phyloP scores from a whole-genome alignment of 2,797 vertebrate species.

The Phataginus tricuspis region DNA sequence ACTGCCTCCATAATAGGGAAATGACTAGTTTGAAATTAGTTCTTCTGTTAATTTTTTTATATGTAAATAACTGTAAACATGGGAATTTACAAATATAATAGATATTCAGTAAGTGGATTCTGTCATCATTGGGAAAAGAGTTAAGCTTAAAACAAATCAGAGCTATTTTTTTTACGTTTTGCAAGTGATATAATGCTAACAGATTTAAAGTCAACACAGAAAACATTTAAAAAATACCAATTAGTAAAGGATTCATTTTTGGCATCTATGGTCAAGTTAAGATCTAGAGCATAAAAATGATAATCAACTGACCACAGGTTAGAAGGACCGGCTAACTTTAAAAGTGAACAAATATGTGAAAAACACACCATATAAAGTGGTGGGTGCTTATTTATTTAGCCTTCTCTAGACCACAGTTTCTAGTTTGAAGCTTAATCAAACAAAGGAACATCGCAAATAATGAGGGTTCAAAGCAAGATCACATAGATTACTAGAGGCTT shows the following conservation, averaged over 20 bases:
- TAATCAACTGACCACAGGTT: neutral
- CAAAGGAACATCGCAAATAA: neutral
- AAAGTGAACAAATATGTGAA: neutral
- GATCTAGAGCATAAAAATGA: neutral
- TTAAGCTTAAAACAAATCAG: neutral
- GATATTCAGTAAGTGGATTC: neutral
- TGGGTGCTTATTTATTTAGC: neutral
- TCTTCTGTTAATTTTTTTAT: constrained; percentile 22
- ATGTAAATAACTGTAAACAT: neutral
- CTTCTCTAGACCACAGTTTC: neutral
- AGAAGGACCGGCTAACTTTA: neutral
- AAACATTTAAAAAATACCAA: constrained; percentile 17
- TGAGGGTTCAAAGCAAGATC: neutral
- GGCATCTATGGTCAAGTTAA: neutral
- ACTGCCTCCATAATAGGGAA: constrained; percentile 77
- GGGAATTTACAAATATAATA: neutral
- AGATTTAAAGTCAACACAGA: constrained; percentile 31
- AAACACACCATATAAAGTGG: neutral
- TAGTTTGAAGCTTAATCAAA: neutral
- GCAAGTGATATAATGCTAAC: neutral
- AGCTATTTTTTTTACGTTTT: neutral
- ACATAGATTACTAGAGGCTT: neutral
- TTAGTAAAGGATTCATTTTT: neutral
- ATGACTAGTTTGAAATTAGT: constrained; percentile 12
- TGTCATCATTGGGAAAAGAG: neutral